Evolutionary conservation across 2,888 invertebrate genomes (phyloP), one percentile per base, ranked within the genome.

Genomic region (Mesorhabditis sp.): DNA sequence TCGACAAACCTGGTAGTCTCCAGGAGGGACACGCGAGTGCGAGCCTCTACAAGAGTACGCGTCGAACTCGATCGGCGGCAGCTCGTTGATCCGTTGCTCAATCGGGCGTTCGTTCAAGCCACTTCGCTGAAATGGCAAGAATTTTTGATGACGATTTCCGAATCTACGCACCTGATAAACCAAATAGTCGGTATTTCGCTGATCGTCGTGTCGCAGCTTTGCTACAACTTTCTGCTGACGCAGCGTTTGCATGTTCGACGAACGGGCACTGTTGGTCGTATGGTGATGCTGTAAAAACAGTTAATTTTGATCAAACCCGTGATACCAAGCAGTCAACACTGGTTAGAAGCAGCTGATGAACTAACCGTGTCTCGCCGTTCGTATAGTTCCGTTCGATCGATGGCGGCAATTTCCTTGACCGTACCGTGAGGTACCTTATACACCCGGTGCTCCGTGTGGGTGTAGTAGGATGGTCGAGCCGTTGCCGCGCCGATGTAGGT

Each of bases 331-430:
- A 28, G 28, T 28, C 28, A 28, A 28, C 28, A 2, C 28, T 28
- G 28, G 28, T 28, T 28, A 28, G 28, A 28, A 28, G 28, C 28
- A 28, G 28, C 28, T 28, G 28, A 28, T 28, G 28, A 28, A 28
- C 28, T 28, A 28, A 28, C 28, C 28, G 58, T 13, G 58, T 50
- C 58, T 10, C 7, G 15, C 41, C 28, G 13, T 62, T 15, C 63
- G 63, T n/a, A 62, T 6, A 72, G 45, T 71, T 77, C 77, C 4
- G 77, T 77, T n/a, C 76, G 65, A 50, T 77, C 77, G 62, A 74
- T 70, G 58, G 77, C 73, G 28, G 73, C 72, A 42, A 77, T 71
- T 58, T 77, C 77, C 44, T 74, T 69, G 4, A 77, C 77, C 50
- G 71, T 68, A 45, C 69, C 58, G 5, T n/a, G 50, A 41, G 58